Percentiles rank a stretch among this genome's conserved stretches.
Conservation (phyloP, 2,888 invertebrate genomes). For the Linyphia triangularis region DNA sequence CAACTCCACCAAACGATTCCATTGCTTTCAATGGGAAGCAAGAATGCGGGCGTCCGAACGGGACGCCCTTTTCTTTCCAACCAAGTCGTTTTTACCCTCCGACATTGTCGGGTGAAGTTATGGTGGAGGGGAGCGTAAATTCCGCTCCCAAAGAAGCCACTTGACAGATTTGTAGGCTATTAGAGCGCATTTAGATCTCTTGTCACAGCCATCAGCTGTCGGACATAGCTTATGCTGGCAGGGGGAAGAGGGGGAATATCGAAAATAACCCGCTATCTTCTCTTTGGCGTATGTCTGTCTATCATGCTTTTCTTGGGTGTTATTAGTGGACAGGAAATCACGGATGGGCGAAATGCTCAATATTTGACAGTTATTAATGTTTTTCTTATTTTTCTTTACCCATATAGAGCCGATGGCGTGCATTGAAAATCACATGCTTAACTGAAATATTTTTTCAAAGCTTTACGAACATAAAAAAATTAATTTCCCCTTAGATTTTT, state of each 20-base stretch:
- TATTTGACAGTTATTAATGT: too few relatives aligned
- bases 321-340: too few relatives aligned
- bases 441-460: too few relatives aligned
- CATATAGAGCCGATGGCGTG: too few relatives aligned
- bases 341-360: too few relatives aligned
- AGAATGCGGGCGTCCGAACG: conserved; percentile 17
- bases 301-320: too few relatives aligned
- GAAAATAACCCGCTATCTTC: conserved; percentile 65
- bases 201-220: conserved; percentile 74
- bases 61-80: neutral
- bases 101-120: conserved; percentile 41
- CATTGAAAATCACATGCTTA: too few relatives aligned
- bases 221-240: conserved; percentile 65
- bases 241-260: conserved; percentile 37
- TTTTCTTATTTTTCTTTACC: too few relatives aligned
- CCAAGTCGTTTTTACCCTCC: neutral
- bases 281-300: too few relatives aligned
- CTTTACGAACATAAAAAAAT: too few relatives aligned
- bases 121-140: conserved; percentile 56
- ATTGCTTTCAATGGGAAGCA: neutral
- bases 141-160: conserved; percentile 55
- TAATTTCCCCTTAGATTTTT: too few relatives aligned
- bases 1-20: conserved; percentile 10
- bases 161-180: conserved; percentile 74
- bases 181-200: conserved; percentile 70